phyloP scores from a whole-genome alignment of 2,113 vertebrate species.

The Poicephalus gulielmi region DNA sequence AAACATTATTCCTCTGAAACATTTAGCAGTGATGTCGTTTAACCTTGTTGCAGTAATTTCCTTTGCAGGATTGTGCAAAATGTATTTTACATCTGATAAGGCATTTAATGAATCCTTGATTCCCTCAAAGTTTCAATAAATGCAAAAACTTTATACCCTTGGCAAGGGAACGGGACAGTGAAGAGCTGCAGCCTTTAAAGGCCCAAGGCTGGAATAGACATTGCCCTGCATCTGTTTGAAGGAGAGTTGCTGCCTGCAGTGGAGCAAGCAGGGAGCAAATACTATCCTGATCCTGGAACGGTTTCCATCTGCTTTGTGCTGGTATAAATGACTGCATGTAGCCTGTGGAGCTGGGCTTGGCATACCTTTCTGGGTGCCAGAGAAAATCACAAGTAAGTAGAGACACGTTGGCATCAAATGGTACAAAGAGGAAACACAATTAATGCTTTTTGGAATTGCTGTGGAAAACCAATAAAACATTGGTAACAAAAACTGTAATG shows the following conservation, averaged over 20 bases:
- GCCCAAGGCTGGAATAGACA: not conserved
- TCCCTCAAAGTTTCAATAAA: conserved; percentile 12
- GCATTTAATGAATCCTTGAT: not conserved
- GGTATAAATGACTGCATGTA: not conserved
- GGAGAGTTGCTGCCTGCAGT: not conserved
- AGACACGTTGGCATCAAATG: not conserved
- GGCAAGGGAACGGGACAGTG: not conserved
- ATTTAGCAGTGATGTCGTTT: not conserved
- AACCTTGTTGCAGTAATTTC: conserved; percentile 10
- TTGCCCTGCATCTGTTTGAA: not conserved
- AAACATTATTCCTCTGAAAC: conserved; percentile 5
- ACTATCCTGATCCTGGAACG: not conserved
- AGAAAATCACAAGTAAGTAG: not conserved
- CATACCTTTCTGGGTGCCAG: not conserved
- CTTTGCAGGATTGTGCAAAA: conserved; percentile 4
- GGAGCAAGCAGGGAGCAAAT: not conserved
- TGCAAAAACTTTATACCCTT: not conserved
- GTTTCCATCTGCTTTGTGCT: not conserved
- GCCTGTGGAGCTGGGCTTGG: not conserved
- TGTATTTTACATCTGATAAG: conserved; percentile 15
- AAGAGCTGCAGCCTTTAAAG: not conserved
- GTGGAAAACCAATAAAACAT: conserved; percentile 3
- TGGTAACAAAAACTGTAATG: not conserved
- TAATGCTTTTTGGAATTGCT: not conserved
- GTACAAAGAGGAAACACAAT: not conserved